Percentiles rank a stretch among this genome's conserved stretches.
Conservation (phyloP, 2,113 vertebrate genomes). For the Noctilio leporinus region DNA sequence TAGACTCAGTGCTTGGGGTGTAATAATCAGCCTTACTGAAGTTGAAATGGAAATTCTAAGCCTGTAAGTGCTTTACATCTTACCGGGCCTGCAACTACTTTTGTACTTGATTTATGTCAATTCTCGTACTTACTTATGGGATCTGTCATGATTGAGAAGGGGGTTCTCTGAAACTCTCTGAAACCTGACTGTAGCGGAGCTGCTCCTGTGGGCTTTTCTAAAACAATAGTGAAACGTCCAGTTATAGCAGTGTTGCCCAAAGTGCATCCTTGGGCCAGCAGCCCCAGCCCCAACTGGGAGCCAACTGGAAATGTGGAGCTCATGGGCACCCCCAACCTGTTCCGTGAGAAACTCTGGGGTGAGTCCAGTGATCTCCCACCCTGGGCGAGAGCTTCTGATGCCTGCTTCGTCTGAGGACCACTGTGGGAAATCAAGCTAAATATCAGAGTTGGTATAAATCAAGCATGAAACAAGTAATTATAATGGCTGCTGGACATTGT, state of each 20-base stretch:
- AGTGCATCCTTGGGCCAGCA: background rate
- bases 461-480: background rate
- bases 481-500: background rate
- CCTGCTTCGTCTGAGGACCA: background rate
- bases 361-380: fast-evolving
- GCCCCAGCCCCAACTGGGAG: background rate
- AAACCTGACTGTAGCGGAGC: background rate
- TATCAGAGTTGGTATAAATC: background rate
- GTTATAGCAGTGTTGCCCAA: fast-evolving
- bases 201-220: background rate
- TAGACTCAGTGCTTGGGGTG: background rate
- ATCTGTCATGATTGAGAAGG: background rate
- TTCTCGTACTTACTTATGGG: background rate
- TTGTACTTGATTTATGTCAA: background rate
- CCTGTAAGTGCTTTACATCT: background rate
- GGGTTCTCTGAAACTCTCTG: background rate
- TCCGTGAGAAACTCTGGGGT: background rate
- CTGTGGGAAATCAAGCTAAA: background rate
- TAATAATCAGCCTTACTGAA: background rate
- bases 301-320: background rate
- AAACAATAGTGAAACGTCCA: background rate
- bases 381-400: background rate
- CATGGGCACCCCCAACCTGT: background rate
- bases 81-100: background rate
- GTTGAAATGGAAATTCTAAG: background rate